phyloP scores from a whole-genome alignment of 2,113 vertebrate species.

The Synchiropus splendidus region DNA sequence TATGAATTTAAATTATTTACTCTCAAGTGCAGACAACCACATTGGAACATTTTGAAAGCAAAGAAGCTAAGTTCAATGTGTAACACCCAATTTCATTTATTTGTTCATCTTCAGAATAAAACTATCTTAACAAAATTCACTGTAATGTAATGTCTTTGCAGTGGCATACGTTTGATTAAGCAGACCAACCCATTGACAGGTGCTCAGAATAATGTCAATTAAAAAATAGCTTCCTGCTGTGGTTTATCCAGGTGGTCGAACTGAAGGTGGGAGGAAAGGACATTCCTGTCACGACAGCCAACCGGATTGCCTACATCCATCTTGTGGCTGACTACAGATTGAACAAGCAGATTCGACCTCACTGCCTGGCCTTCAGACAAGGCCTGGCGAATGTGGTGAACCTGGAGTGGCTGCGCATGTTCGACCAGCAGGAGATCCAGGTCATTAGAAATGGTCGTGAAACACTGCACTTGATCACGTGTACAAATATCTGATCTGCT shows the following conservation, averaged over 20 bases:
- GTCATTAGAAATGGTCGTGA: slow-evolving; percentile 44
- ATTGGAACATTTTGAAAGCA: no score
- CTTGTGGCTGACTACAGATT: slow-evolving; percentile 89
- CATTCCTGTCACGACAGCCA: slow-evolving; percentile 89
- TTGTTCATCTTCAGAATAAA: no score
- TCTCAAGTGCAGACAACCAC: slow-evolving; percentile 8
- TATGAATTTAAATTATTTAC: neutral
- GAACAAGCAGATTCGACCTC: slow-evolving; percentile 90
- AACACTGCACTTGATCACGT: neutral
- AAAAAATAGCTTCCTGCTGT: neutral
- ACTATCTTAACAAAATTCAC: no score
- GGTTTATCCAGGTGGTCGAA: slow-evolving; percentile 77
- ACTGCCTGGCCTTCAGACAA: slow-evolving; percentile 93
- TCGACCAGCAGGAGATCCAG: slow-evolving; percentile 98
- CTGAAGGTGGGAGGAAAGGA: slow-evolving; percentile 88
- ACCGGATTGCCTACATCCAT: slow-evolving; percentile 92
- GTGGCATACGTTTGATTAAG: no score
- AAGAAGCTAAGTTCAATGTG: no score
- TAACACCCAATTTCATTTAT: no score
- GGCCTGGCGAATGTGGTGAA: slow-evolving; percentile 93
- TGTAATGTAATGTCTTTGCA: no score
- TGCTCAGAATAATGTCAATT: no score
- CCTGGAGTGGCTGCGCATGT: slow-evolving; percentile 97
- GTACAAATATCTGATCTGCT: neutral
- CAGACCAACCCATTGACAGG: no score